Evolutionary conservation across 2,888 invertebrate species (phyloP), one percentile per base, ranked within the genome.

Genomic region (Leucania comma): DNA sequence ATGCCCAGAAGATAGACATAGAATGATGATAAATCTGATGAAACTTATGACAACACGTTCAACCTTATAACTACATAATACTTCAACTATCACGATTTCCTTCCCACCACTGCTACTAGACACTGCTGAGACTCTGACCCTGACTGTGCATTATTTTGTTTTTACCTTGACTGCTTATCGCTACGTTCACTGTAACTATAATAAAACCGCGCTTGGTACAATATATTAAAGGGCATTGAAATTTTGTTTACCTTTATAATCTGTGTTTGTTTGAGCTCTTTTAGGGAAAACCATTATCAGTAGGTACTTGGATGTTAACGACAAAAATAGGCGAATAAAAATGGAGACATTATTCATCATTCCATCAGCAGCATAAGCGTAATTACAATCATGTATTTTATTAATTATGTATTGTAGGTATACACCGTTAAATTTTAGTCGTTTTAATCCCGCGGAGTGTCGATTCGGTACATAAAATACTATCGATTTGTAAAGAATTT

Each of bases 161-260:
- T 73, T 89, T 79, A 88, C 90, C 90, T 90, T 90, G 89, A 85
- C 70, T 82, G 84, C 85, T 90, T 90, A 90, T 90, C 90, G 46
- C 71, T 48, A 63, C 53, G 64, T 77, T 80, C 73, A 80, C 83
- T 84, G 86, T 65, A 79, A 68, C 68, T 80, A 73, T 81, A 80
- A 80, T 78, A 75, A 83, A 74, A 72, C 57, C 51, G 48, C 57
- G 54, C 68, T 60, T 72, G 60, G 61, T 68, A 74, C 73, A 64
- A 58, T 62, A 68, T 78, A 81, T 78, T 78, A 84, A 88, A 90
- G 89, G 90, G 89, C 89, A 87, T 76, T 78, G 80, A 70, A 73
- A 86, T 85, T 87, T 81, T 85, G 87, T 85, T 82, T 81, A 75
- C 78, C 57, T 68, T 83, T 54, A 54, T 57, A 85, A 87, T 88